Percentiles rank a stretch among this genome's conserved stretches.
Evolutionary conservation across 2,888 invertebrate species (phyloP).

Genomic region (Ormyrus thymus): DNA sequence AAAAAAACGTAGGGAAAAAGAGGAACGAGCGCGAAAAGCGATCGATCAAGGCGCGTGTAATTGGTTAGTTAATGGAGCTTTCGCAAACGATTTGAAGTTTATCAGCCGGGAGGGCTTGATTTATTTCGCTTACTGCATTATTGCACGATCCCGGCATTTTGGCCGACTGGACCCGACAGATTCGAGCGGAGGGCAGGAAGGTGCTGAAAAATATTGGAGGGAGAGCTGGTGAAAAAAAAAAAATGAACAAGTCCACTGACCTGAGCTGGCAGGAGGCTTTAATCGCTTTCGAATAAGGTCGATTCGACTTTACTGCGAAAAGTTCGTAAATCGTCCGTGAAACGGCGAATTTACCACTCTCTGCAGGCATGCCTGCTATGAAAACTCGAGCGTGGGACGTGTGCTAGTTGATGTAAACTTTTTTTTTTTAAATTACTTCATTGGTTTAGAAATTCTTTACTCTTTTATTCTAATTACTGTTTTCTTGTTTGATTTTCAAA

Average conservation of each 20-base stretch:
- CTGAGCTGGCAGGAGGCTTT: neutral
- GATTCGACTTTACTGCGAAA: neutral
- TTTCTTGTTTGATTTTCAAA: too few species aligned
- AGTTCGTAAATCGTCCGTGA: constrained; percentile 24
- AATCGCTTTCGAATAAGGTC: constrained; percentile 21
- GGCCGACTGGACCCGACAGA: constrained; percentile 14
- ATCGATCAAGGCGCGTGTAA: neutral
- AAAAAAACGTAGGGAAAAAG: neutral
- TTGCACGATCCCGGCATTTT: constrained; percentile 18
- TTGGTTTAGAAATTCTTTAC: too few species aligned
- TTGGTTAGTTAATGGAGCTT: neutral
- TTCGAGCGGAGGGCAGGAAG: neutral
- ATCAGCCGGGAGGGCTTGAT: constrained; percentile 1
- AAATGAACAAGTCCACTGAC: too few species aligned
- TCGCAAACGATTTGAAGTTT: too few species aligned
- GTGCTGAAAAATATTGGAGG: neutral
- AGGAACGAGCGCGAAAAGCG: neutral
- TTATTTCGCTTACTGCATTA: constrained; percentile 10
- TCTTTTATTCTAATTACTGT: too few species aligned
- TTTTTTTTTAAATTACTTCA: too few species aligned
- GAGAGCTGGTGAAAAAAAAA: neutral
- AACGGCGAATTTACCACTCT: constrained; percentile 20
- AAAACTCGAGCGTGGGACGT: neutral
- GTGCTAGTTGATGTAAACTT: too few species aligned
- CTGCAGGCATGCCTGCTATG: neutral